phyloP scores from a whole-genome alignment of 2,113 vertebrate species.

The Sterna hirundo region DNA sequence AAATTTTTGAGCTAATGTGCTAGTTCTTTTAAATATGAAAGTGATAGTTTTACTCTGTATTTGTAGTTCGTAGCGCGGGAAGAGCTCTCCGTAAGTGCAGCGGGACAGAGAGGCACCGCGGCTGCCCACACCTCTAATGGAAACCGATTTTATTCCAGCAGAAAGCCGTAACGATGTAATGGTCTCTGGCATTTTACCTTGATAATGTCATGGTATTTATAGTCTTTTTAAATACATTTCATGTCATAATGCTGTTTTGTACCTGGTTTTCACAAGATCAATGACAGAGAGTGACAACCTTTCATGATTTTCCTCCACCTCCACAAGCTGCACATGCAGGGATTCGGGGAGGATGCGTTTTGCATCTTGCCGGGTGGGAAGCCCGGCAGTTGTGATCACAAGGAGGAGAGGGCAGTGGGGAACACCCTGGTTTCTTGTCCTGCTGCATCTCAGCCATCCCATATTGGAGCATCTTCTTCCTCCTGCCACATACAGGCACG shows the following conservation, averaged over 20 bases:
- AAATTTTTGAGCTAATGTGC: not conserved
- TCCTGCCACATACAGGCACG: rapidly evolving
- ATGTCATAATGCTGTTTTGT: not conserved
- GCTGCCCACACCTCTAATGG: not conserved
- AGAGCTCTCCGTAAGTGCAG: rapidly evolving
- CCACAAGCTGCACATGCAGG: rapidly evolving
- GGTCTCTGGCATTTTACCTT: not conserved
- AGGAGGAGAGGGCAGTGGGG: not conserved
- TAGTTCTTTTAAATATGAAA: not conserved
- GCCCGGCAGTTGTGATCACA: not conserved
- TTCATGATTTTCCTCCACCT: not conserved
- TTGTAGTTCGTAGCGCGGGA: not conserved
- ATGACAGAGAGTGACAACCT: not conserved
- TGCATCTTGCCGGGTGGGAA: not conserved
- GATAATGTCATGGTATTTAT: not conserved
- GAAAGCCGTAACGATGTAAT: not conserved
- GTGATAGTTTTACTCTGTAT: not conserved
- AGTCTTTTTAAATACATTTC: not conserved
- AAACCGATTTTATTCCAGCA: not conserved
- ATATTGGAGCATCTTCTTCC: not conserved
- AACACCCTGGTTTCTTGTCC: not conserved
- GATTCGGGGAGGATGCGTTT: not conserved
- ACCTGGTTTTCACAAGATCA: not conserved
- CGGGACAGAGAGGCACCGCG: rapidly evolving
- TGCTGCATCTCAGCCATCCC: not conserved